A percentile compares a stretch with the other conserved stretches of the same genome.
Conservation (phyloP, 2,888 invertebrate genomes). For the Arrhopalites spinosus region DNA sequence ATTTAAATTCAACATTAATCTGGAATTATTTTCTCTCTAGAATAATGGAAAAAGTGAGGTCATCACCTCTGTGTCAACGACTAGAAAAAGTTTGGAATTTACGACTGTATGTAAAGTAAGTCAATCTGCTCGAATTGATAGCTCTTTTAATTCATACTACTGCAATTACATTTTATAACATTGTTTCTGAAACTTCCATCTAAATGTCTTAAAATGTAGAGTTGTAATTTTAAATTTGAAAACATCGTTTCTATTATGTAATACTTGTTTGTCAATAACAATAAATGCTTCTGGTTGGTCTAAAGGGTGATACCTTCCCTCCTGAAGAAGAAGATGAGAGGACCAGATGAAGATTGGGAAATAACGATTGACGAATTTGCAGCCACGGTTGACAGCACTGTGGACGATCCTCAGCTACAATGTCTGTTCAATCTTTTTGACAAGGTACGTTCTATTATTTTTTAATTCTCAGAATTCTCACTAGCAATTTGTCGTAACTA, state of each 20-base stretch:
- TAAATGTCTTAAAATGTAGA: no score
- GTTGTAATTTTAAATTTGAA: no score
- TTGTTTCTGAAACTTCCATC: no score
- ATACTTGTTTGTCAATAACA: constrained; percentile 66
- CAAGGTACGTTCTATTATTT: constrained; percentile 61
- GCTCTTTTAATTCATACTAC: no score
- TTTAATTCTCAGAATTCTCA: no score
- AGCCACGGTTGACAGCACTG: constrained; percentile 65
- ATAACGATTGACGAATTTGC: constrained; percentile 66
- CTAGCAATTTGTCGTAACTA: not conserved
- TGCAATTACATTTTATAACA: no score
- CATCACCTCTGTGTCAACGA: constrained; percentile 31
- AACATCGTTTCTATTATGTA: no score
- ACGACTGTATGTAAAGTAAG: constrained; percentile 41
- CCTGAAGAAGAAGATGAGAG: constrained; percentile 60
- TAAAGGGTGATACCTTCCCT: no score
- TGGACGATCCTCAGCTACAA: constrained; percentile 63
- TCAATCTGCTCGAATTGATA: not conserved
- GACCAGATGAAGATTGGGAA: constrained; percentile 59
- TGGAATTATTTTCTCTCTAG: no score
- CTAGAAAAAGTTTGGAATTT: constrained; percentile 36
- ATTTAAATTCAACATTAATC: no score
- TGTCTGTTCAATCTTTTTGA: constrained; percentile 72
- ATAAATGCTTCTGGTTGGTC: no score
- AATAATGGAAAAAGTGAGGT: constrained; percentile 30